Percentiles rank a stretch among this genome's conserved stretches.
Evolutionary conservation across 2,113 vertebrate genomes (phyloP).

Genomic region (Alethe castanea): DNA sequence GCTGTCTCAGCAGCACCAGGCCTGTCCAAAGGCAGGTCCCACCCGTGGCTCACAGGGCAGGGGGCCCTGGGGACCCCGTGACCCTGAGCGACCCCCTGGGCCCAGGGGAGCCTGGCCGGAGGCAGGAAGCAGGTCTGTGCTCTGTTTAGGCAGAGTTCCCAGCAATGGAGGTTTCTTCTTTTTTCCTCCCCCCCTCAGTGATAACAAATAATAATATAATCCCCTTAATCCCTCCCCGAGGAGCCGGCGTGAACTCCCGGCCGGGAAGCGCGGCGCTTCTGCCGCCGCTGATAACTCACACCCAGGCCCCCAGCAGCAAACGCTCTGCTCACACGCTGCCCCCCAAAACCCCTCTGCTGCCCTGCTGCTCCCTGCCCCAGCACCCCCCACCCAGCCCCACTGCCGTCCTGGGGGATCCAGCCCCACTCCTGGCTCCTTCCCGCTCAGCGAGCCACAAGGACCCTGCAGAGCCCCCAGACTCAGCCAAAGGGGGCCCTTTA

Average conservation of each 20-base stretch:
- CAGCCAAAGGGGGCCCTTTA: too few species aligned
- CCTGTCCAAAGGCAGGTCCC: background rate
- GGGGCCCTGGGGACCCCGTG: fast-evolving
- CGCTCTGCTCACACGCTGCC: background rate
- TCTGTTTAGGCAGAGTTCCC: conserved; percentile 48
- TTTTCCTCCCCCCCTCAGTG: background rate
- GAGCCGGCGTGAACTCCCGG: background rate
- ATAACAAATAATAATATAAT: conserved; percentile 73
- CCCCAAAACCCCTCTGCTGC: background rate
- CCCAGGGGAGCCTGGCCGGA: background rate
- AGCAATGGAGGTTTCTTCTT: conserved; percentile 35
- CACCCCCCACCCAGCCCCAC: background rate
- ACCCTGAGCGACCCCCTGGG: background rate
- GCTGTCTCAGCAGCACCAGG: fast-evolving
- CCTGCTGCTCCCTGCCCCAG: background rate
- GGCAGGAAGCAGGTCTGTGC: conserved; percentile 2
- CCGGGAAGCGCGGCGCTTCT: conserved; percentile 20
- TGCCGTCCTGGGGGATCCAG: background rate
- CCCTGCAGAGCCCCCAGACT: background rate
- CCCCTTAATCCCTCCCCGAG: conserved; percentile 67
- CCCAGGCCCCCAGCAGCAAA: background rate
- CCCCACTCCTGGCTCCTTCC: fast-evolving
- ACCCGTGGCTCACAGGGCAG: fast-evolving
- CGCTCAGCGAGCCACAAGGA: fast-evolving
- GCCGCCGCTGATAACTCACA: conserved; percentile 38